Base-by-base conservation (phyloP, 2,797 vertebrate species). In the Apodemus agrarius region DNA sequence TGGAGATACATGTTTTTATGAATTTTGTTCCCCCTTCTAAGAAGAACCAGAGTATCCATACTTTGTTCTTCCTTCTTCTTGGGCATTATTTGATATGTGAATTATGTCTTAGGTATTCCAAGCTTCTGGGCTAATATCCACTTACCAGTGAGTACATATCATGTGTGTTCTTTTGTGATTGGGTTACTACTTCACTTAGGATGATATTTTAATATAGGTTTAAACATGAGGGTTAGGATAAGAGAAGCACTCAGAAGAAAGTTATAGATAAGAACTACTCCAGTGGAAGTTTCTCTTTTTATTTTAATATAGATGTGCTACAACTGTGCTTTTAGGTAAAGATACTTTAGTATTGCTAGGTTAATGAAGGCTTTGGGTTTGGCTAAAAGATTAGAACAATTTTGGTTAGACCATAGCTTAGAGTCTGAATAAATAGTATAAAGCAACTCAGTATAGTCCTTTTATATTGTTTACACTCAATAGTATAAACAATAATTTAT, bases 281-380 rank as follows among this genome's bases (percentile, higher is more conserved):
- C 34, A 37, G 65, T 37, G 22, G 22, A 21, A 72, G 12, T 3
- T 37, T 7, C 3, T 52, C 14, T 67, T 91, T 86, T 74, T 21
- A 43, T 65, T 93, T 96, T 96, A 82, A 37, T 93, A 85, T 43
- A 85, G 19, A 89, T 67, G 3, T 94, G 10, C 21, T 90, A 4
- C 52, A 26, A 69, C 65, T 93, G 63, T 61, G 4, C 80, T 94
- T 96, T n/a, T 94, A 75, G 24, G 9, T 22, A 76, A 96, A 92
- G 24, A 59, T 52, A 86, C 75, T 91, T 75, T 96, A 95, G 89
- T 86, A 63, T 54, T 54, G 72, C 49, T 83, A 92, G 46, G 84
- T 87, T 94, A 95, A 96, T 61, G 2, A 26, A 17, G 0, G 12
- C 4, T 95, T 95, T 63, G 14, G 92, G 17, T 95, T 89, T 92